These are phyloP conservation scores for Callospermophilus lateralis DNA, from an alignment of 2,113 vertebrate species.

Conservation along the genomic window DNA sequence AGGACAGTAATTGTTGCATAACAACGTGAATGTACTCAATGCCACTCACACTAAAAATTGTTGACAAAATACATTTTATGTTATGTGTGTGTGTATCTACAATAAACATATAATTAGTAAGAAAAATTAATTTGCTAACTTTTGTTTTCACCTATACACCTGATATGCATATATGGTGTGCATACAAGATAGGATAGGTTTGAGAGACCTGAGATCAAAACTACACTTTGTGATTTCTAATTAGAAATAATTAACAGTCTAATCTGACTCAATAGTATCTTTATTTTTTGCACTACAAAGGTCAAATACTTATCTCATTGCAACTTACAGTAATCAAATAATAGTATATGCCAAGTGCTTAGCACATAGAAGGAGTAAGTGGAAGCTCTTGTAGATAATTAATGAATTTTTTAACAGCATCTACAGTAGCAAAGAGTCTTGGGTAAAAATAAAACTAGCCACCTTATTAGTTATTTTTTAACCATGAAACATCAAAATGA, in stretches of 20 bases:
- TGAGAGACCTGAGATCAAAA: neutral
- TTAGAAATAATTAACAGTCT: neutral
- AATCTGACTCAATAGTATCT: neutral
- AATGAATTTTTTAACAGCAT: neutral
- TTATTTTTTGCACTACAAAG: neutral
- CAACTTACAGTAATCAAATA: neutral
- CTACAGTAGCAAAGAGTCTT: neutral
- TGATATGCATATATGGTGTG: neutral
- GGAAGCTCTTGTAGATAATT: neutral
- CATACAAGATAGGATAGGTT: neutral
- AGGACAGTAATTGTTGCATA: neutral
- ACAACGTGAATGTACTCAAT: neutral
- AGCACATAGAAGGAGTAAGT: neutral
- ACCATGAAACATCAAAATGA: constrained; percentile 37
- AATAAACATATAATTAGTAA: neutral
- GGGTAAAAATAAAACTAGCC: neutral
- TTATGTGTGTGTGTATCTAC: too few relatives aligned
- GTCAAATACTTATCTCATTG: neutral
- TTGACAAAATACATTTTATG: neutral
- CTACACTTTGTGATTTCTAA: neutral
- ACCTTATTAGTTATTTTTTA: constrained; percentile 39
- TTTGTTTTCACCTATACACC: neutral
- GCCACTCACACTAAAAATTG: neutral
- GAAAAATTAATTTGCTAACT: neutral
- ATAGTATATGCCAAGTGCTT: neutral